Evolutionary conservation across 2,113 vertebrate genomes (phyloP).

Genomic region (Cyphomyrus plagiostoma): DNA sequence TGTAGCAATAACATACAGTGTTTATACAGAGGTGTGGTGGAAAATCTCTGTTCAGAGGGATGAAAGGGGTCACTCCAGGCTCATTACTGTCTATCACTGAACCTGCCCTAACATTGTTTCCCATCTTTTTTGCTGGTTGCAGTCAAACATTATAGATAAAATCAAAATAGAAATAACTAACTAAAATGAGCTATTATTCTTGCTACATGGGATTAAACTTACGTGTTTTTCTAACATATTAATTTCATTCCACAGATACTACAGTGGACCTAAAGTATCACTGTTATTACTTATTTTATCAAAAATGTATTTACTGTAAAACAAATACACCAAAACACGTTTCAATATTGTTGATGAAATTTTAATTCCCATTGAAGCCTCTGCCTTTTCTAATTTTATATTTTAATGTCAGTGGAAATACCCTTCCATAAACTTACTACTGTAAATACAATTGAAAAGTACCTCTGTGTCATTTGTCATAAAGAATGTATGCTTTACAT

Average conservation of each 20-base stretch:
- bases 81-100: background rate
- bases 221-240: background rate
- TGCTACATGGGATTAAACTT: background rate
- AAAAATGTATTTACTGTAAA: background rate
- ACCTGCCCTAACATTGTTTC: background rate
- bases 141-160: background rate
- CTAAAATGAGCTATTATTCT: background rate
- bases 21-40: background rate
- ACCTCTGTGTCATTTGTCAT: conserved; percentile 36
- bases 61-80: background rate
- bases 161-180: background rate
- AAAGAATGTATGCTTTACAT: conserved; percentile 27
- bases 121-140: background rate
- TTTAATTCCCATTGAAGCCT: background rate
- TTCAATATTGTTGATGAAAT: background rate
- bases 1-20: background rate
- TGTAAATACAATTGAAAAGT: conserved; percentile 27
- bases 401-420: background rate
- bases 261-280: background rate
- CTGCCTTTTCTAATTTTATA: background rate
- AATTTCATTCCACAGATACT: background rate
- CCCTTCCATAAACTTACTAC: background rate
- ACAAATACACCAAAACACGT: background rate
- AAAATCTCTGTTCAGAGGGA: background rate
- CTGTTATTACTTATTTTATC: background rate